Conservation (phyloP, 2,797 vertebrate genomes). For the Rhinoraja longicauda region DNA sequence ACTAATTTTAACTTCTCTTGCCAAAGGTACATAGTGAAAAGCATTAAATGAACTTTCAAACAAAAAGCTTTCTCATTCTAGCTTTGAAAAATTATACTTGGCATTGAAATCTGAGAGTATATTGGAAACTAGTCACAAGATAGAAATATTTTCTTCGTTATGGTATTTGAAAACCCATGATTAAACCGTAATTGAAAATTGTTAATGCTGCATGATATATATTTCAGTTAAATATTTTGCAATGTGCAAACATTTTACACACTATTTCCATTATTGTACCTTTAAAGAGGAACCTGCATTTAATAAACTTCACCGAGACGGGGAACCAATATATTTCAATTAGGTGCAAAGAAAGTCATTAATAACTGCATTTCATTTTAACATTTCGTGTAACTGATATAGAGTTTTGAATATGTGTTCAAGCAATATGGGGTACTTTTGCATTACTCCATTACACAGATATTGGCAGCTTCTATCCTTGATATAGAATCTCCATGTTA, state of each 20-base stretch:
- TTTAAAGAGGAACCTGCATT: background rate
- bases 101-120: background rate
- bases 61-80: background rate
- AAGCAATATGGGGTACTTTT: slow-evolving; percentile 8
- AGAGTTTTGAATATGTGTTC: slow-evolving; percentile 4
- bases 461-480: slow-evolving; percentile 44
- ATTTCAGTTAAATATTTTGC: slow-evolving; percentile 1
- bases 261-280: background rate
- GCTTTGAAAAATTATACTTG: background rate
- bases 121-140: background rate
- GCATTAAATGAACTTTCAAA: background rate
- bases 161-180: background rate
- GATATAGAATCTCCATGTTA: slow-evolving; percentile 49
- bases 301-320: background rate
- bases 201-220: background rate
- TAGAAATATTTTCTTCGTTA: background rate
- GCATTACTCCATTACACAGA: slow-evolving; percentile 34
- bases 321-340: background rate
- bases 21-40: background rate
- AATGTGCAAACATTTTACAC: slow-evolving; percentile 2
- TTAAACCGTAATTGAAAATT: slow-evolving; percentile 21
- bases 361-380: slow-evolving; percentile 1
- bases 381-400: background rate
- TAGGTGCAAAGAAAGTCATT: background rate
- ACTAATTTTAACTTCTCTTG: background rate